These are phyloP conservation scores for Sussaba pulchella DNA, from an alignment of 2,888 invertebrate genomes.

Conservation along the genomic window DNA sequence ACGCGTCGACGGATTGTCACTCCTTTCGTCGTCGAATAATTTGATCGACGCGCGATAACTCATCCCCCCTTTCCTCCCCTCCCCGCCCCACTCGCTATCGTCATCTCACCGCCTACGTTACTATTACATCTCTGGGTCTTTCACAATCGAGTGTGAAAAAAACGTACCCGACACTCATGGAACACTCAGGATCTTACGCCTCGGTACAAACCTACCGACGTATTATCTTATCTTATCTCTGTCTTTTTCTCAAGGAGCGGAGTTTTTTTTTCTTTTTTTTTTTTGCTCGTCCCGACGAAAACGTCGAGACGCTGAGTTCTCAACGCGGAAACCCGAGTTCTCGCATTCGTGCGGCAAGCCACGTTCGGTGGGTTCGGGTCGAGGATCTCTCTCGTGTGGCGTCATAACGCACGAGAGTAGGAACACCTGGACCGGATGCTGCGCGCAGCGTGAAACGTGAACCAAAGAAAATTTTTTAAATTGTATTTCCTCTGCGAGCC, in stretches of 20 bases:
- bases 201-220: slow-evolving; percentile 22
- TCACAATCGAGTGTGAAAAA: slow-evolving; percentile 57
- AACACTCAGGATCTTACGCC: slow-evolving; percentile 39
- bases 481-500: slow-evolving; percentile 30
- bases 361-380: slow-evolving; percentile 8
- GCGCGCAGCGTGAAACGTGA: slow-evolving; percentile 52
- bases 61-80: slow-evolving; percentile 1
- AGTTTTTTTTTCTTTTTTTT: slow-evolving; percentile 20
- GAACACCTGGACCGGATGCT: slow-evolving; percentile 68
- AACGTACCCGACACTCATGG: slow-evolving; percentile 42
- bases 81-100: slow-evolving; percentile 20
- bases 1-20: slow-evolving; percentile 52
- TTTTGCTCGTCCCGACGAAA: slow-evolving; percentile 9
- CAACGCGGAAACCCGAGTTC: slow-evolving; percentile 22
- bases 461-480: slow-evolving; percentile 49
- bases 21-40: slow-evolving; percentile 56
- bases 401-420: slow-evolving; percentile 60
- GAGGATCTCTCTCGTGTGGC: slow-evolving; percentile 47
- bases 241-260: not conserved
- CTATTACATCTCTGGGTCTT: slow-evolving; percentile 14
- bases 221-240: slow-evolving; percentile 53
- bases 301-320: slow-evolving; percentile 8
- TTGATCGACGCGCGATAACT: slow-evolving; percentile 63
- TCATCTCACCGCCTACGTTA: slow-evolving; percentile 11
- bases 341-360: not conserved